Conservation (phyloP, 2,113 vertebrate species). For the Lophotis ruficrista region DNA sequence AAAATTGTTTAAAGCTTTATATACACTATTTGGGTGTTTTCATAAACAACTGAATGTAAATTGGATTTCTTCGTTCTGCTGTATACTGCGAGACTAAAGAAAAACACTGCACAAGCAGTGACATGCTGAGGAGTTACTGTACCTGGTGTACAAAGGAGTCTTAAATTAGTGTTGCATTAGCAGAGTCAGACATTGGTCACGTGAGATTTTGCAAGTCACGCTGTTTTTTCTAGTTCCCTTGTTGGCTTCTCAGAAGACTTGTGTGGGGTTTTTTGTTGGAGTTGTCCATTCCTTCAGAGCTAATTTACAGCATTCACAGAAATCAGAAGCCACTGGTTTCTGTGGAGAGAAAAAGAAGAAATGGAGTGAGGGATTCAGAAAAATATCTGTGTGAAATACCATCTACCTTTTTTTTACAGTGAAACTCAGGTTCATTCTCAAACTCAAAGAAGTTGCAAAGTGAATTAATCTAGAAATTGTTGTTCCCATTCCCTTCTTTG, state of each 20-base stretch:
- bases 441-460: neutral
- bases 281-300: conserved; percentile 13
- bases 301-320: neutral
- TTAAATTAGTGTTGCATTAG: conserved; percentile 1
- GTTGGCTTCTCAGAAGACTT: neutral
- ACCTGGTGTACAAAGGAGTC: conserved; percentile 8
- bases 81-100: neutral
- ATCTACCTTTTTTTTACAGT: neutral
- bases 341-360: neutral
- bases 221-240: neutral
- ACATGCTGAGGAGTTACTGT: neutral
- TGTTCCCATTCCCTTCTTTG: neutral
- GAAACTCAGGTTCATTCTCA: neutral
- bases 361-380: neutral
- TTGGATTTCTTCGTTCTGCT: neutral
- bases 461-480: neutral
- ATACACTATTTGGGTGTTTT: neutral
- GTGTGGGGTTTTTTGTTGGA: neutral
- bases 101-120: neutral
- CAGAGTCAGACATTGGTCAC: neutral
- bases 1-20: neutral
- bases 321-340: neutral
- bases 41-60: neutral
- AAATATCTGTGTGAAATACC: neutral
- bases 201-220: neutral